These are phyloP conservation scores for Thymelicus acteon DNA, from an alignment of 2,888 invertebrate genomes.

Conservation along the genomic window DNA sequence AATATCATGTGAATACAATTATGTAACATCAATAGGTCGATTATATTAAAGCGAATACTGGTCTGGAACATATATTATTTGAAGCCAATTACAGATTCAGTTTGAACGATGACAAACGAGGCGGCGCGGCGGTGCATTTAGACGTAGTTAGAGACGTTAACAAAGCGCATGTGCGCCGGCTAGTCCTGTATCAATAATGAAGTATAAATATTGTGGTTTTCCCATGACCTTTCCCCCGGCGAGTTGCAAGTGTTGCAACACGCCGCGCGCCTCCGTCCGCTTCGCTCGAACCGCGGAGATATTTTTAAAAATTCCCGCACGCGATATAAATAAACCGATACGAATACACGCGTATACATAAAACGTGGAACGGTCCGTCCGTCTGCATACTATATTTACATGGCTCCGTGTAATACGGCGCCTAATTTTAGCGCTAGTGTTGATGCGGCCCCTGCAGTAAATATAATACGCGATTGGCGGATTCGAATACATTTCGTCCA, in stretches of 20 bases:
- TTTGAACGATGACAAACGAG: too few relatives aligned
- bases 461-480: constrained; percentile 46
- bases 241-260: constrained; percentile 56
- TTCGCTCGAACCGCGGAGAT: constrained; percentile 60
- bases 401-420: constrained; percentile 54
- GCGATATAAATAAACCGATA: constrained; percentile 57
- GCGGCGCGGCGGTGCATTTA: too few relatives aligned
- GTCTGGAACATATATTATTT: too few relatives aligned
- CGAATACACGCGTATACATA: constrained; percentile 45
- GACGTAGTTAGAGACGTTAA: too few relatives aligned
- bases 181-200: background rate
- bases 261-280: constrained; percentile 54
- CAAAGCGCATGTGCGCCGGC: background rate
- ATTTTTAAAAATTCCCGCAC: constrained; percentile 58
- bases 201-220: constrained; percentile 43
- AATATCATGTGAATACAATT: too few relatives aligned
- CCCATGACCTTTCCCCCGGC: constrained; percentile 73
- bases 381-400: constrained; percentile 66
- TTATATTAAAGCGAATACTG: too few relatives aligned
- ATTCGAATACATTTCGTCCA: constrained; percentile 44
- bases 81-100: too few relatives aligned
- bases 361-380: constrained; percentile 49
- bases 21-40: too few relatives aligned
- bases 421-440: constrained; percentile 68
- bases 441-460: constrained; percentile 60